Conservation (phyloP, 2,888 invertebrate species). For the Vanessa cardui region DNA sequence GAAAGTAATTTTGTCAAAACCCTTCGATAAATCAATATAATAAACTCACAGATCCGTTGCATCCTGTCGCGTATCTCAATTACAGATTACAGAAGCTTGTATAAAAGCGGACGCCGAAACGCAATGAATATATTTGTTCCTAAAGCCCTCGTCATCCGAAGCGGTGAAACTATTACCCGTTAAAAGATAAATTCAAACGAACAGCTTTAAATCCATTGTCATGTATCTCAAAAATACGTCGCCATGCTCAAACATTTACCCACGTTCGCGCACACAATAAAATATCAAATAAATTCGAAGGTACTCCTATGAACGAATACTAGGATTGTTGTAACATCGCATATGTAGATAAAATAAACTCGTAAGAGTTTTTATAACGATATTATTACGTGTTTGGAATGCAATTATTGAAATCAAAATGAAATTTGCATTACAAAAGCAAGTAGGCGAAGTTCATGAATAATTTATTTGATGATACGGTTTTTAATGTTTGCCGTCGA, state of each 20-base stretch:
- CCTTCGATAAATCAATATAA: not conserved
- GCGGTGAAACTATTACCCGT: slow-evolving; percentile 21
- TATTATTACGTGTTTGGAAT: slow-evolving; percentile 60
- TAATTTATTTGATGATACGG: slow-evolving; percentile 38
- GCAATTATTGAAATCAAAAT: slow-evolving; percentile 64
- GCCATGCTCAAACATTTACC: slow-evolving; percentile 52
- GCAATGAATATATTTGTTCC: slow-evolving; percentile 9
- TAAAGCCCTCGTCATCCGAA: slow-evolving; percentile 9
- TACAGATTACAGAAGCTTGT: slow-evolving; percentile 1
- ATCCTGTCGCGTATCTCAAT: not conserved
- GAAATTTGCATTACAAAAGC: slow-evolving; percentile 61
- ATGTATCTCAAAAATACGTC: slow-evolving; percentile 38
- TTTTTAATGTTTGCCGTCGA: slow-evolving; percentile 33
- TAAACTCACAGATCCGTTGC: not conserved
- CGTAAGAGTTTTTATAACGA: slow-evolving; percentile 46
- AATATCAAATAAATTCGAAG: slow-evolving; percentile 43
- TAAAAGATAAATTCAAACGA: slow-evolving; percentile 25
- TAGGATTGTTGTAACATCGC: slow-evolving; percentile 38
- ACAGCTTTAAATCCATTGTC: slow-evolving; percentile 30
- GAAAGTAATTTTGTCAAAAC: no score
- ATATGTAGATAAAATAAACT: slow-evolving; percentile 39
- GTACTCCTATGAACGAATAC: slow-evolving; percentile 40
- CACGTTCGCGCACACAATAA: slow-evolving; percentile 48
- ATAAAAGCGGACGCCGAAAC: slow-evolving; percentile 9
- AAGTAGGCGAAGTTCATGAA: slow-evolving; percentile 36